phyloP scores from a whole-genome alignment of 2,797 vertebrate species.

The Sternotherus odoratus region DNA sequence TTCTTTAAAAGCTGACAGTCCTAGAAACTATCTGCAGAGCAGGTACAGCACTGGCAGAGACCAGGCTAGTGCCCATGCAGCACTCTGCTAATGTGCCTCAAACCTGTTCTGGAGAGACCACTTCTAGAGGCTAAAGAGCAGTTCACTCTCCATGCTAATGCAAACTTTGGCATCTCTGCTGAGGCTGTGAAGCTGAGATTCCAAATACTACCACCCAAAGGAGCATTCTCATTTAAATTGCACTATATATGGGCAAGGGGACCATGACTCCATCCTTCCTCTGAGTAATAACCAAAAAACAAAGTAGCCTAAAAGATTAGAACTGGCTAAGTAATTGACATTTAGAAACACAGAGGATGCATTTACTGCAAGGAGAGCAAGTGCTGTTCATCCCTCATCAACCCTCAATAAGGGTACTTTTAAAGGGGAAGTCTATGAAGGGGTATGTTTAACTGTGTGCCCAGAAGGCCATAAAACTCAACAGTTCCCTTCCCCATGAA shows the following conservation, averaged over 20 bases:
- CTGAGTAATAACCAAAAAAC: constrained; percentile 72
- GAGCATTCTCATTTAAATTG: constrained; percentile 64
- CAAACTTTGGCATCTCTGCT: constrained; percentile 43
- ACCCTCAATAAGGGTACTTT: constrained; percentile 68
- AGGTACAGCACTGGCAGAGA: rapidly evolving
- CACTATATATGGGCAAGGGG: constrained; percentile 63
- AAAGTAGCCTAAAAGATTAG: constrained; percentile 68
- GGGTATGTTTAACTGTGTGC: constrained; percentile 71
- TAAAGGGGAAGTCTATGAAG: constrained; percentile 61
- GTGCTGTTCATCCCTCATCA: constrained; percentile 75
- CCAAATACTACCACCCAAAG: neutral
- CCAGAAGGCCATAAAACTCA: constrained; percentile 76
- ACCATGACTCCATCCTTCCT: constrained; percentile 68
- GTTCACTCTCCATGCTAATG: constrained; percentile 11
- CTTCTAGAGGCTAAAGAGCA: neutral
- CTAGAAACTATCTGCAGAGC: rapidly evolving
- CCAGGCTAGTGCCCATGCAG: neutral
- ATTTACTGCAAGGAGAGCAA: constrained; percentile 62
- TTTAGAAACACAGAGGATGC: constrained; percentile 76
- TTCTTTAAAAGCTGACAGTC: rapidly evolving
- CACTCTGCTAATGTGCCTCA: rapidly evolving
- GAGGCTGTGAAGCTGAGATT: constrained; percentile 2
- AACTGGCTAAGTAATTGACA: constrained; percentile 71
- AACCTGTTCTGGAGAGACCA: rapidly evolving
- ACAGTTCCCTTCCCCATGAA: constrained; percentile 50